Evolutionary conservation across 1,140 invertebrate species (phyloP).

Genomic region (Oncopeltus fasciatus): DNA sequence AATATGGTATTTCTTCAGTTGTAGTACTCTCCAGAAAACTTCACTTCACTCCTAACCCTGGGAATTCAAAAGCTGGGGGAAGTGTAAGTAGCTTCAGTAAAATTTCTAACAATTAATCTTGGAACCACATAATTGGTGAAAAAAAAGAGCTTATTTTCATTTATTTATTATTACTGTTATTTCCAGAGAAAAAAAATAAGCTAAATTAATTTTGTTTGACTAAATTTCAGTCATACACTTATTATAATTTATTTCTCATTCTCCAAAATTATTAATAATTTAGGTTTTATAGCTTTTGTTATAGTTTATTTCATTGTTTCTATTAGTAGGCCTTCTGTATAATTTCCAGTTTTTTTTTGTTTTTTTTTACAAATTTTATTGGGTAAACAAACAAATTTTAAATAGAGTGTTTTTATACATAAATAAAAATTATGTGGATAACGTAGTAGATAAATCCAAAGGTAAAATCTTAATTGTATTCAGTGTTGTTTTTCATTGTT

Average conservation of each 20-base stretch:
- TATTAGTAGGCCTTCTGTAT: too few species aligned
- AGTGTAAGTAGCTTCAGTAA: conserved; percentile 7
- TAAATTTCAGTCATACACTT: not conserved
- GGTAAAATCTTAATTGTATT: too few species aligned
- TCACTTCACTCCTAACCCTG: conserved; percentile 23
- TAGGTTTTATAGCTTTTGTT: too few species aligned
- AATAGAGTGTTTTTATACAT: too few species aligned
- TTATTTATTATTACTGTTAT: not conserved
- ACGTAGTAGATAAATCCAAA: too few species aligned
- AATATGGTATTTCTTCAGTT: conserved; percentile 13
- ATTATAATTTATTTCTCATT: not conserved
- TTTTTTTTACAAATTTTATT: too few species aligned
- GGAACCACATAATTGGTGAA: not conserved
- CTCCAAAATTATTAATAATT: too few species aligned
- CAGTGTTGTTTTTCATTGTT: too few species aligned
- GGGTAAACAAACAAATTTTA: too few species aligned
- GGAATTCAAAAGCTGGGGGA: conserved; percentile 18
- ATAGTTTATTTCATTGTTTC: too few species aligned
- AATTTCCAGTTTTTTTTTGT: too few species aligned
- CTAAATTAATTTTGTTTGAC: not conserved
- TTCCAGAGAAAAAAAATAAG: not conserved
- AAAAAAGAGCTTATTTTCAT: not conserved
- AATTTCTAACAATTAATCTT: not conserved
- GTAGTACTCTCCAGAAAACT: conserved; percentile 21
- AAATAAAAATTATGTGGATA: too few species aligned